Evolutionary conservation across 1,140 invertebrate species (phyloP).

Genomic region (Drosophila orosa): DNA sequence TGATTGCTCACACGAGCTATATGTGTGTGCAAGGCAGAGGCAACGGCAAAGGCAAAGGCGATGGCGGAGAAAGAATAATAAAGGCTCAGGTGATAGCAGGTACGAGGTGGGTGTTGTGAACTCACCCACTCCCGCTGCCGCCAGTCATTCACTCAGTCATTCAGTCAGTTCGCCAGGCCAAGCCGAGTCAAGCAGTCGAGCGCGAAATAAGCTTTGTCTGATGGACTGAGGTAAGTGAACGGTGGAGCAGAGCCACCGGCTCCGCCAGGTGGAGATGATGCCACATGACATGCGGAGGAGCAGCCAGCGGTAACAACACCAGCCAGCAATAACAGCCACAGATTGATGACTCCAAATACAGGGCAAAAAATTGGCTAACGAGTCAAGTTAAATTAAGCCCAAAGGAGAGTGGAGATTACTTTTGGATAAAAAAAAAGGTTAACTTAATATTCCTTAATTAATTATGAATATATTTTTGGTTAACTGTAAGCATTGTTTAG

Average conservation of each 20-base stretch:
- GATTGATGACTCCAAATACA: conserved; percentile 32
- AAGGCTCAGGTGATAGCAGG: conserved; percentile 12
- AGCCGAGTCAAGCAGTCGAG: conserved; percentile 46
- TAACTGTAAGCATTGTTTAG: no score
- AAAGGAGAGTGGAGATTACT: not conserved
- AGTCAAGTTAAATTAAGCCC: not conserved
- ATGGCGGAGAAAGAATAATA: conserved; percentile 40
- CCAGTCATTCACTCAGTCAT: conserved; percentile 25
- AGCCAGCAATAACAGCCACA: conserved; percentile 34
- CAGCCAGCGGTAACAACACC: conserved; percentile 49
- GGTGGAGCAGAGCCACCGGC: conserved; percentile 35
- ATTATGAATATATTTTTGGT: no score
- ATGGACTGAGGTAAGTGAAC: conserved; percentile 76
- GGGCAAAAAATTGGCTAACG: not conserved
- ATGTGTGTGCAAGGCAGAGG: not conserved
- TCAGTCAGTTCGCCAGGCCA: conserved; percentile 21
- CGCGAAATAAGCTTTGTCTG: conserved; percentile 75
- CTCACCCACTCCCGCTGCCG: not conserved
- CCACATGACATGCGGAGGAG: conserved; percentile 58
- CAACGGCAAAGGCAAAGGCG: conserved; percentile 8
- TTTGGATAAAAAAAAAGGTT: not conserved
- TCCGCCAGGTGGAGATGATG: conserved; percentile 54
- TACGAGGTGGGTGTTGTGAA: not conserved
- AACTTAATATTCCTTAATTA: no score
- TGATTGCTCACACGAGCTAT: conserved; percentile 50